phyloP scores from a whole-genome alignment of 2,797 vertebrate species.

The Peromyscus attwateri region DNA sequence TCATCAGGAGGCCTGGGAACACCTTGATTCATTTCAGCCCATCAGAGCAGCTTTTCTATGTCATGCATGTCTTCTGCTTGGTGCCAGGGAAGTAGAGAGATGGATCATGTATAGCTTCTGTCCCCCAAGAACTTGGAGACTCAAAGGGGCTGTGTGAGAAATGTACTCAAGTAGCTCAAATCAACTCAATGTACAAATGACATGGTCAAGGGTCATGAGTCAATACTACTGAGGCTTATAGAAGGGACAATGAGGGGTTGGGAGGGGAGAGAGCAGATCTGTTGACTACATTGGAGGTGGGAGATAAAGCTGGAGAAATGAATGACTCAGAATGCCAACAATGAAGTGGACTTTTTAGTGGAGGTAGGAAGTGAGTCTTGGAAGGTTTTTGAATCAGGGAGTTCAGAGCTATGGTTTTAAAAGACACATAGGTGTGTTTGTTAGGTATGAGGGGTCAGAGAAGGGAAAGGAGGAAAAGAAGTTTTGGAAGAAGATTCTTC shows the following conservation, averaged over 20 bases:
- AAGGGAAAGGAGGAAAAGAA: background rate
- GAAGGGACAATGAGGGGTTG: background rate
- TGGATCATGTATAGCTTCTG: background rate
- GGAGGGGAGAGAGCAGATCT: background rate
- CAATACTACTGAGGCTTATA: background rate
- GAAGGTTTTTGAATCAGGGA: background rate
- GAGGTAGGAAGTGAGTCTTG: background rate
- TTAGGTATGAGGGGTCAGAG: background rate
- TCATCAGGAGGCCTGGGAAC: background rate
- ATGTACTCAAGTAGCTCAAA: background rate
- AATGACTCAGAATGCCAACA: background rate
- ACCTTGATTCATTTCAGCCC: background rate
- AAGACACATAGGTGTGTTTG: background rate
- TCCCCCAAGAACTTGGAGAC: background rate
- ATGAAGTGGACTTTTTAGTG: background rate
- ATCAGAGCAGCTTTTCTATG: background rate
- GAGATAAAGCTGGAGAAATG: background rate
- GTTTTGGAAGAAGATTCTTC: background rate
- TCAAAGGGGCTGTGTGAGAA: background rate
- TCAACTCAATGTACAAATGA: background rate
- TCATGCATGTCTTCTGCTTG: background rate
- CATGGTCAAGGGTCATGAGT: rapidly evolving
- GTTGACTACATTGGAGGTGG: background rate
- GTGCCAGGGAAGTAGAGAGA: background rate
- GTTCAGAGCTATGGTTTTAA: background rate